Evolutionary conservation across 2,797 vertebrate species (phyloP).

Genomic region (Clangula hyemalis): DNA sequence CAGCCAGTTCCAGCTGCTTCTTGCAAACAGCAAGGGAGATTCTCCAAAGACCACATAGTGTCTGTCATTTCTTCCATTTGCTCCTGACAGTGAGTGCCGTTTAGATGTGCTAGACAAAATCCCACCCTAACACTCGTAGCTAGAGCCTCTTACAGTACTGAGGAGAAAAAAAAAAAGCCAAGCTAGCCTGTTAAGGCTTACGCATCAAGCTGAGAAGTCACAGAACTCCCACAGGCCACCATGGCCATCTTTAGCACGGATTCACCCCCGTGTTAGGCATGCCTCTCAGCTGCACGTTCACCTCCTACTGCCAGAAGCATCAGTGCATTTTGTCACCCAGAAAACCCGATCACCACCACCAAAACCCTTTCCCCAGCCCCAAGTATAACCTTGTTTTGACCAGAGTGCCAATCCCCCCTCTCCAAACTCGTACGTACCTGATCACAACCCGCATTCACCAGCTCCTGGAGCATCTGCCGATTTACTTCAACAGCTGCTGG

Average conservation of each 20-base stretch:
- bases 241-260: neutral
- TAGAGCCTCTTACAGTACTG: neutral
- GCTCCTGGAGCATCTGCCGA: conserved; percentile 96
- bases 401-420: neutral
- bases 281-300: neutral
- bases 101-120: neutral
- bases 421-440: conserved; percentile 82
- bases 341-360: neutral
- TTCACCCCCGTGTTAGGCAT: neutral
- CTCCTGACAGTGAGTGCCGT: neutral
- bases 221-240: neutral
- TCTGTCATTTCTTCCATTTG: neutral
- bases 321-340: neutral
- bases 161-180: neutral
- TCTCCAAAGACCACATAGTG: neutral
- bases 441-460: conserved; percentile 96
- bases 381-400: neutral
- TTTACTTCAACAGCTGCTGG: conserved; percentile 89
- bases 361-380: neutral
- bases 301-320: neutral
- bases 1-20: neutral
- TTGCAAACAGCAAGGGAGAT: neutral
- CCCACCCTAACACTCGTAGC: neutral
- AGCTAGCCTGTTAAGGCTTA: neutral
- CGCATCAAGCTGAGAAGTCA: neutral